Percentiles rank a stretch among this genome's conserved stretches.
phyloP scores from a whole-genome alignment of 2,888 invertebrate genomes.

The Acrobasis consociella region DNA sequence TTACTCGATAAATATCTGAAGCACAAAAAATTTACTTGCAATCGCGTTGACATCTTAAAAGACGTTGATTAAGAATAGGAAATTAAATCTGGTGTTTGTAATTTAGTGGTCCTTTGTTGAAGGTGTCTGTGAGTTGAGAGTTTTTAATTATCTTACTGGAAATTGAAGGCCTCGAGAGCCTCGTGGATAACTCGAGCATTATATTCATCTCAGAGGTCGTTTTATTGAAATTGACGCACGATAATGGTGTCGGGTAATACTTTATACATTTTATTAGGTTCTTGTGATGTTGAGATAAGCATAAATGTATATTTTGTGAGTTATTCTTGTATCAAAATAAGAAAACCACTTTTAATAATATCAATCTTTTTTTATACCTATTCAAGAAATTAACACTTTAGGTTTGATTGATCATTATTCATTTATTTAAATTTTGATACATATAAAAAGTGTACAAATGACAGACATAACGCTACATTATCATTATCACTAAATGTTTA shows the following conservation, averaged over 20 bases:
- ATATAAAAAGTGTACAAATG: no score
- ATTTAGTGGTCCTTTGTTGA: constrained; percentile 47
- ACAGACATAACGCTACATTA: no score
- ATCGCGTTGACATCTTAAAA: constrained; percentile 24
- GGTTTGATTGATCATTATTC: no score
- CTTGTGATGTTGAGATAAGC: neutral
- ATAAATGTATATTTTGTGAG: no score
- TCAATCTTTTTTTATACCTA: no score
- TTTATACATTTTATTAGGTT: neutral
- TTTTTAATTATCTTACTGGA: constrained; percentile 25
- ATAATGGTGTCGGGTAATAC: neutral
- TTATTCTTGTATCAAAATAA: no score
- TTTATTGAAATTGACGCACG: constrained; percentile 24
- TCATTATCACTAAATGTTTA: no score
- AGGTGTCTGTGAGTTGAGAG: constrained; percentile 23
- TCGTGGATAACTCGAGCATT: neutral
- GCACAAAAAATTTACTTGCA: constrained; percentile 32
- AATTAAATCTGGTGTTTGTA: constrained; percentile 62
- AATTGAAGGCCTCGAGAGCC: neutral
- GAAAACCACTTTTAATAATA: no score
- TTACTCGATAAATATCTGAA: constrained; percentile 31
- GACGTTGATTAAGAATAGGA: constrained; percentile 49
- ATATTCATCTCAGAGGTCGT: neutral
- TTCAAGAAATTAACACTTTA: no score
- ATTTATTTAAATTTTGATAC: no score